These are phyloP conservation scores for Diarsia mendica DNA, from an alignment of 2,888 invertebrate species.

Conservation along the genomic window DNA sequence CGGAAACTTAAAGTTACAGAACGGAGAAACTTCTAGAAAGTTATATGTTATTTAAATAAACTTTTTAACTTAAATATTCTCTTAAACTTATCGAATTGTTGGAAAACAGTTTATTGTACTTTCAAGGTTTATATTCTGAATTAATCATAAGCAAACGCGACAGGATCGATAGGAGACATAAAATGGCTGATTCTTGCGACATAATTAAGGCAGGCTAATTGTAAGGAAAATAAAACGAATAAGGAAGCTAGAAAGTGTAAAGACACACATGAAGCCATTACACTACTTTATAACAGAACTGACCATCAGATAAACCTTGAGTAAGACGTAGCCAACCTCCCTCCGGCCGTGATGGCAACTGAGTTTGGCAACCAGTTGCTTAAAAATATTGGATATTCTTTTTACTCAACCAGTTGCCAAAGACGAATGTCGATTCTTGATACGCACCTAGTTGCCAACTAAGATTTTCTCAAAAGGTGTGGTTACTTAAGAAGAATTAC, in stretches of 20 bases:
- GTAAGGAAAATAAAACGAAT: constrained; percentile 17
- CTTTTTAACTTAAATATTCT: constrained; percentile 14
- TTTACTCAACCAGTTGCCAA: too few species aligned
- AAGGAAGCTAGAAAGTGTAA: constrained; percentile 37
- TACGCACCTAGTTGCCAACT: too few species aligned
- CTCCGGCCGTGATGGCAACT: too few species aligned
- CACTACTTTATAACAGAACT: constrained; percentile 17
- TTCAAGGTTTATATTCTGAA: constrained; percentile 1
- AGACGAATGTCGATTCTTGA: too few species aligned
- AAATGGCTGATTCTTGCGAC: neutral
- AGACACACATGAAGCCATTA: constrained; percentile 5
- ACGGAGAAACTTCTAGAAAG: constrained; percentile 38
- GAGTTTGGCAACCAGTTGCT: too few species aligned
- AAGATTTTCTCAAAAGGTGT: too few species aligned
- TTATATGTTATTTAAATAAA: constrained; percentile 29
- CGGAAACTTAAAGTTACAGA: constrained; percentile 6
- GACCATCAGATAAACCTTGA: constrained; percentile 34
- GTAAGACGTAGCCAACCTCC: constrained; percentile 22
- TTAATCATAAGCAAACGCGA: neutral
- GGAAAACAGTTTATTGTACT: constrained; percentile 5
- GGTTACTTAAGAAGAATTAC: too few species aligned
- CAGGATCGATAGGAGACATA: constrained; percentile 4
- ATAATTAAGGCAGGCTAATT: neutral
- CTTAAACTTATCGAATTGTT: neutral
- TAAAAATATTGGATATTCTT: too few species aligned